Percentiles rank a stretch among this genome's conserved stretches.
These are phyloP conservation scores for Aporophyla nigra DNA, from an alignment of 2,888 invertebrate species.

Conservation along the genomic window DNA sequence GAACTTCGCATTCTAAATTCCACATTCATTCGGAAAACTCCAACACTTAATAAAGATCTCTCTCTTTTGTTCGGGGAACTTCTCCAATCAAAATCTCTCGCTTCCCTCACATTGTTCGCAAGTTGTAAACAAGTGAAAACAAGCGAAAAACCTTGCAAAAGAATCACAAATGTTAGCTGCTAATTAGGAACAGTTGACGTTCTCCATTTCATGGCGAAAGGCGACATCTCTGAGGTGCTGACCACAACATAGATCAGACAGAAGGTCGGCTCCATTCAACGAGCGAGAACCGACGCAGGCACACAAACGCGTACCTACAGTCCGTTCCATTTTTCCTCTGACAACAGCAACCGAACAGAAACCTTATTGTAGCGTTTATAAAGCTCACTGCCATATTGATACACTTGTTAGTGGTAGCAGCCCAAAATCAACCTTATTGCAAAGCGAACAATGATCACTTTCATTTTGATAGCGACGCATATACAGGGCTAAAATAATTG, in stretches of 20 bases:
- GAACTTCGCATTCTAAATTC: background rate
- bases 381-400: too few relatives aligned
- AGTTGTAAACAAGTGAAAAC: conserved; percentile 40
- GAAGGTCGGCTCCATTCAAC: background rate
- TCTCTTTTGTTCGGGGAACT: background rate
- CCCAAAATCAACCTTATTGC: too few relatives aligned
- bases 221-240: conserved; percentile 69
- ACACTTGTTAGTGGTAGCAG: too few relatives aligned
- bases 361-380: too few relatives aligned
- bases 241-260: background rate
- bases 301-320: background rate
- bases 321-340: background rate
- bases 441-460: too few relatives aligned
- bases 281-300: too few relatives aligned
- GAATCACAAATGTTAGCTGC: conserved; percentile 56
- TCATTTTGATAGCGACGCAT: too few relatives aligned
- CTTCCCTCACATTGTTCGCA: background rate
- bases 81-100: conserved; percentile 17
- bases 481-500: too few relatives aligned
- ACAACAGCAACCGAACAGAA: too few relatives aligned
- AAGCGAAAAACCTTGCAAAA: conserved; percentile 36
- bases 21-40: background rate
- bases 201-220: conserved; percentile 71
- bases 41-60: background rate
- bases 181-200: conserved; percentile 77